These are phyloP conservation scores for Forbesichthys agassizii DNA, from an alignment of 2,113 vertebrate genomes.

Conservation along the genomic window DNA sequence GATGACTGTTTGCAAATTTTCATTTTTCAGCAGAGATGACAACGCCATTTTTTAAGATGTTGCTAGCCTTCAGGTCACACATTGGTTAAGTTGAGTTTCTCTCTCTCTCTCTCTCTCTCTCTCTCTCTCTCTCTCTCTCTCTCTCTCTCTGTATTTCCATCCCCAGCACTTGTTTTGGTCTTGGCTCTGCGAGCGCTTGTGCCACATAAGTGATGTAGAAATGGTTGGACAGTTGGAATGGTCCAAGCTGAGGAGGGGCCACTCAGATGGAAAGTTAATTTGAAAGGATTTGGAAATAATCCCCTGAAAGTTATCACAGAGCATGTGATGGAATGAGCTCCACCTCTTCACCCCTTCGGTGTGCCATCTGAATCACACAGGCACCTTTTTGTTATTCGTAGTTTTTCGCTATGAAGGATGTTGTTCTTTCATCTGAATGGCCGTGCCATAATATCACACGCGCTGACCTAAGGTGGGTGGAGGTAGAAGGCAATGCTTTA, in stretches of 20 bases:
- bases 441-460: too few relatives aligned
- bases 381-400: slow-evolving; percentile 27
- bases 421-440: background rate
- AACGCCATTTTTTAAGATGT: too few relatives aligned
- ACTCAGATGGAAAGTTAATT: slow-evolving; percentile 76
- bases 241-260: slow-evolving; percentile 74
- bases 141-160: slow-evolving; percentile 14
- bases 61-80: too few relatives aligned
- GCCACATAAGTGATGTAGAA: slow-evolving; percentile 80
- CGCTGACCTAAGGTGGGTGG: too few relatives aligned
- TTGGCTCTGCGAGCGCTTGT: slow-evolving; percentile 55
- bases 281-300: slow-evolving; percentile 79
- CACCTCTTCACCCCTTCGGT: slow-evolving; percentile 47
- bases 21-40: too few relatives aligned
- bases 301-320: slow-evolving; percentile 73
- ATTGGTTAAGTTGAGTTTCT: slow-evolving; percentile 32
- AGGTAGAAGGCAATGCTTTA: too few relatives aligned
- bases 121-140: background rate
- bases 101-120: background rate
- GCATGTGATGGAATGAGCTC: slow-evolving; percentile 61
- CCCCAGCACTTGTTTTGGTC: slow-evolving; percentile 57
- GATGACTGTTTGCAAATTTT: too few relatives aligned
- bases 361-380: background rate
- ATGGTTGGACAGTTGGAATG: slow-evolving; percentile 78
- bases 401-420: background rate